Percentiles rank a stretch among this genome's conserved stretches.
Conservation (phyloP, 2,888 invertebrate species). For the Cheilosia variabilis region DNA sequence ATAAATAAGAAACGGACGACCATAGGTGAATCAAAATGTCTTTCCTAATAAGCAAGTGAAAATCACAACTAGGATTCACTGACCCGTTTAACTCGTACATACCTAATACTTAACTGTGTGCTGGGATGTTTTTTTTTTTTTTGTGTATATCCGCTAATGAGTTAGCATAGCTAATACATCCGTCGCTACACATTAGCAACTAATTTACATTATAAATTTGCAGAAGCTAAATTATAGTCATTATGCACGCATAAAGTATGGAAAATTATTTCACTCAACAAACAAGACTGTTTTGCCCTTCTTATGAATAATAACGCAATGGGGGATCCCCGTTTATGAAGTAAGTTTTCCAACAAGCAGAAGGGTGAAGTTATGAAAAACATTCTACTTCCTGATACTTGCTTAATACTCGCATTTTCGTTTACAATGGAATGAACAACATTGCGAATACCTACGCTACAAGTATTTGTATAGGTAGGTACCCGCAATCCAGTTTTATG, state of each 20-base stretch:
- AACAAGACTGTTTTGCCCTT: neutral
- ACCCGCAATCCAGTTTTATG: slow-evolving; percentile 55
- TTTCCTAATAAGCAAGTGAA: too few species aligned
- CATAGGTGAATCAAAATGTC: too few species aligned
- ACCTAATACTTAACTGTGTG: neutral
- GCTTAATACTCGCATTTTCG: slow-evolving; percentile 10
- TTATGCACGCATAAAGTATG: slow-evolving; percentile 35
- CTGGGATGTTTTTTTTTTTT: neutral
- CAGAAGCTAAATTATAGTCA: slow-evolving; percentile 32
- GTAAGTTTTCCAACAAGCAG: neutral
- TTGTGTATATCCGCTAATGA: neutral
- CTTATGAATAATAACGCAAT: neutral
- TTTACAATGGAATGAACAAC: neutral
- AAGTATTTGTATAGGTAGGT: slow-evolving; percentile 1
- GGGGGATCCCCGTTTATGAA: neutral
- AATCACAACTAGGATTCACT: neutral
- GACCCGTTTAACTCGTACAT: neutral
- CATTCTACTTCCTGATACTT: slow-evolving; percentile 31
- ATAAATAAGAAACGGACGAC: too few species aligned
- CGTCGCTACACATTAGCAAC: slow-evolving; percentile 52
- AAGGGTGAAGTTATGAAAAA: slow-evolving; percentile 23
- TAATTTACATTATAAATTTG: slow-evolving; percentile 57
- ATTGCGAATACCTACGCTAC: slow-evolving; percentile 5
- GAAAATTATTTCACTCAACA: slow-evolving; percentile 22
- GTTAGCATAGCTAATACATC: slow-evolving; percentile 34